phyloP scores from a whole-genome alignment of 1,140 invertebrate genomes.

The Cydia pomonella region DNA sequence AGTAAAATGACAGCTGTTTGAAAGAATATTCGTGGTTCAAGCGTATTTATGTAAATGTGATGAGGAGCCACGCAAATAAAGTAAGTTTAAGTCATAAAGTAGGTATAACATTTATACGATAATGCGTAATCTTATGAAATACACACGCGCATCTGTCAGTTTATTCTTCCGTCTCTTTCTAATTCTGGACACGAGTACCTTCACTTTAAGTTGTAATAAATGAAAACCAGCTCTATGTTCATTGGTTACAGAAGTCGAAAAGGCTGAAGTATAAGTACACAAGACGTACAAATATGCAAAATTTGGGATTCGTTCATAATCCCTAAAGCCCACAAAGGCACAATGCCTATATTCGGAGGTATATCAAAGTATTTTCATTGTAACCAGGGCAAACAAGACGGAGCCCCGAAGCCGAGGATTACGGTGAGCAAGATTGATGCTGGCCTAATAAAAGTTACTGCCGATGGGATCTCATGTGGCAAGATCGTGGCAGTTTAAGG shows the following conservation, averaged over 20 bases:
- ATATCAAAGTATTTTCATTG: conserved; percentile 7
- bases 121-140: no score
- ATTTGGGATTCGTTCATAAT: background rate
- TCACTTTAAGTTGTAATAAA: no score
- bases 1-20: no score
- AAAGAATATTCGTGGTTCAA: no score
- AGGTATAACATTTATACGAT: no score
- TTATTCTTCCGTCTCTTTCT: no score
- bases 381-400: conserved; percentile 18
- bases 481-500: background rate
- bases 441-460: conserved; percentile 13
- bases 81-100: no score
- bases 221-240: background rate
- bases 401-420: background rate
- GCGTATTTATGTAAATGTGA: no score
- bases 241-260: background rate
- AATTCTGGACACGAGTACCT: no score
- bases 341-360: conserved; percentile 6
- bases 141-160: no score
- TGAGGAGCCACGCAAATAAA: no score
- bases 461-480: conserved; percentile 10
- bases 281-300: background rate
- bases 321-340: background rate
- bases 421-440: conserved; percentile 10
- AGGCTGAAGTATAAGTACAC: background rate